Percentiles rank a stretch among this genome's conserved stretches.
Evolutionary conservation across 2,113 vertebrate genomes (phyloP).

Genomic region (Probosciger aterrimus): DNA sequence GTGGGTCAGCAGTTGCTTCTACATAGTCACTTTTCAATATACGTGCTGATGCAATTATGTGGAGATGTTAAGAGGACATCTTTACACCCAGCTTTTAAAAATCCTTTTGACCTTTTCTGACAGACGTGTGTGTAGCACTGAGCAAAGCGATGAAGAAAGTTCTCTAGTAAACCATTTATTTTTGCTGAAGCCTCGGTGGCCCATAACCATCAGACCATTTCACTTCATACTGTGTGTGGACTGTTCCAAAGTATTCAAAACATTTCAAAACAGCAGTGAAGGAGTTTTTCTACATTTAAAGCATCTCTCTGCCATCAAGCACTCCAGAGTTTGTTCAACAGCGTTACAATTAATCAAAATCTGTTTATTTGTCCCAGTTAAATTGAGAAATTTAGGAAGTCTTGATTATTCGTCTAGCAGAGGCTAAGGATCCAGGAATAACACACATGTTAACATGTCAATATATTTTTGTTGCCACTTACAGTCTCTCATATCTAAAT

Average conservation of each 20-base stretch:
- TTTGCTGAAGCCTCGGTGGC: neutral
- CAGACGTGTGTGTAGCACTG: neutral
- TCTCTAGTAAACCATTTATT: neutral
- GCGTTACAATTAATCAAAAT: neutral
- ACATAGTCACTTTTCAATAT: neutral
- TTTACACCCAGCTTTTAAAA: slow-evolving; percentile 1
- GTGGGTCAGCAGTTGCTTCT: neutral
- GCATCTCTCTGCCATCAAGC: neutral
- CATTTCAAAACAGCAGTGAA: neutral
- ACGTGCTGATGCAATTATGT: neutral
- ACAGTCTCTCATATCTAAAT: neutral
- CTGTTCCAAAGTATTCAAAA: neutral
- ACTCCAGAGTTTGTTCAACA: neutral
- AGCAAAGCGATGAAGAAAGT: neutral
- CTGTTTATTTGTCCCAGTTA: neutral
- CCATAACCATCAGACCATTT: neutral
- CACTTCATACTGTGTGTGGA: neutral
- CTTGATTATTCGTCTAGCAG: neutral
- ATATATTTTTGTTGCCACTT: neutral
- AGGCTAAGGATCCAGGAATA: neutral
- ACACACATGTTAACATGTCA: neutral
- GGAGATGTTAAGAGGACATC: neutral
- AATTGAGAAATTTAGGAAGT: neutral
- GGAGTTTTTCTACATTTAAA: neutral
- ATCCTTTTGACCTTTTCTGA: neutral